phyloP scores from a whole-genome alignment of 2,797 vertebrate species.

The Chelmon rostratus region DNA sequence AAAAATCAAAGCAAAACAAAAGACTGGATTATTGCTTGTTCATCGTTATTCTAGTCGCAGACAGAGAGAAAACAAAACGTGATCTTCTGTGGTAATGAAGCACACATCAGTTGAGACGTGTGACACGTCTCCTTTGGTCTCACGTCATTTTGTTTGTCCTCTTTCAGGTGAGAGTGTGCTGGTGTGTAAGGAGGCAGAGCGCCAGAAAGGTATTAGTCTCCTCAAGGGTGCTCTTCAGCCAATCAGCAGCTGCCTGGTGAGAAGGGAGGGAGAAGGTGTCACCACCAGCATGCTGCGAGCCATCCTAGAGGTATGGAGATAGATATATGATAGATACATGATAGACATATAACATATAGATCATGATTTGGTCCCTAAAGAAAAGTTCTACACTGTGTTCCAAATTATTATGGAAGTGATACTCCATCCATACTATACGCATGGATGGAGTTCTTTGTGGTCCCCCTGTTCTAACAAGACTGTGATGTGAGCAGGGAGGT shows the following conservation, averaged over 20 bases:
- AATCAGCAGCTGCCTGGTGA: conserved; percentile 92
- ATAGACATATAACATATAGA: too few relatives aligned
- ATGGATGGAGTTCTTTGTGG: too few relatives aligned
- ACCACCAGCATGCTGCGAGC: conserved; percentile 96
- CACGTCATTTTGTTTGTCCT: neutral
- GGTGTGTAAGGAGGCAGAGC: conserved; percentile 94
- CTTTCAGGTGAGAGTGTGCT: conserved; percentile 94
- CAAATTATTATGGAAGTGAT: too few relatives aligned
- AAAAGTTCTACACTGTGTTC: neutral
- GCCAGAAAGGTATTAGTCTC: conserved; percentile 90
- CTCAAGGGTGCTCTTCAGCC: conserved; percentile 92
- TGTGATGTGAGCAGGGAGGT: too few relatives aligned
- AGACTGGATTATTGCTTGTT: neutral
- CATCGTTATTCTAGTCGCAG: too few relatives aligned
- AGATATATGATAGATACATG: too few relatives aligned
- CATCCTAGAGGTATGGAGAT: conserved; percentile 95
- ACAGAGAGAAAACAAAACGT: neutral
- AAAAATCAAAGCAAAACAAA: neutral
- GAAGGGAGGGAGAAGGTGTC: conserved; percentile 89
- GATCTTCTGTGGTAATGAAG: neutral
- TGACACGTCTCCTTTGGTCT: neutral
- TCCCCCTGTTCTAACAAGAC: too few relatives aligned
- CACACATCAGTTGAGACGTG: neutral
- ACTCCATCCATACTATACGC: too few relatives aligned
- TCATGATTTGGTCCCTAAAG: neutral